phyloP scores from a whole-genome alignment of 2,113 vertebrate genomes.

The Zosterops lateralis region DNA sequence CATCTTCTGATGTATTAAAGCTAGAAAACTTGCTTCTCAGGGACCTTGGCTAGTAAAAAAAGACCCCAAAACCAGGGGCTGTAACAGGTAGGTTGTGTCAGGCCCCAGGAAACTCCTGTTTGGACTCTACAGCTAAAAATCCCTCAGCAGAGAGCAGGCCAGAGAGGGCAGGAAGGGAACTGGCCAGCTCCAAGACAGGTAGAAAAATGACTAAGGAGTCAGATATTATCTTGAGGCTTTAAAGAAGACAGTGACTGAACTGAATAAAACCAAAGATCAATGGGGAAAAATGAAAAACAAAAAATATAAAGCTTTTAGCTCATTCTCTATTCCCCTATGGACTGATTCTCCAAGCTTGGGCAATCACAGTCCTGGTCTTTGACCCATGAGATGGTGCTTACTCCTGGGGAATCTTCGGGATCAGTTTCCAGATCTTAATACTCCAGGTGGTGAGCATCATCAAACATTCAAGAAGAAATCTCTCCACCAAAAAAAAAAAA shows the following conservation, averaged over 20 bases:
- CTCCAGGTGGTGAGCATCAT: background rate
- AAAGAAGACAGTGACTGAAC: background rate
- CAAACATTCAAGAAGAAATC: constrained; percentile 22
- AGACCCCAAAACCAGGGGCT: background rate
- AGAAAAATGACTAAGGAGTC: background rate
- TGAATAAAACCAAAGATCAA: background rate
- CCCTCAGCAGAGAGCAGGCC: background rate
- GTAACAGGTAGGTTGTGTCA: background rate
- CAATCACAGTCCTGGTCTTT: background rate
- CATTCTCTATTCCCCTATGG: background rate
- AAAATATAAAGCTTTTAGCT: background rate
- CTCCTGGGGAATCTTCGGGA: background rate
- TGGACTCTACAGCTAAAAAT: background rate
- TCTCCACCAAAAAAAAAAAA: background rate
- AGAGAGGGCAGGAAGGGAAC: background rate
- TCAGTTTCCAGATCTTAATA: constrained; percentile 5
- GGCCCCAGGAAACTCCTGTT: background rate
- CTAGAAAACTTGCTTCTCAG: background rate
- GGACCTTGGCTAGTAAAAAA: background rate
- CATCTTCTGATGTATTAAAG: background rate
- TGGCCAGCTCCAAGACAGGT: background rate
- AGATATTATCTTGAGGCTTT: background rate
- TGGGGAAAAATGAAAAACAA: rapidly evolving
- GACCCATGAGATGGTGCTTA: background rate
- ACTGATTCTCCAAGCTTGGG: background rate